These are phyloP conservation scores for Drosophila meridiana DNA, from an alignment of 2,888 invertebrate species.

Conservation along the genomic window DNA sequence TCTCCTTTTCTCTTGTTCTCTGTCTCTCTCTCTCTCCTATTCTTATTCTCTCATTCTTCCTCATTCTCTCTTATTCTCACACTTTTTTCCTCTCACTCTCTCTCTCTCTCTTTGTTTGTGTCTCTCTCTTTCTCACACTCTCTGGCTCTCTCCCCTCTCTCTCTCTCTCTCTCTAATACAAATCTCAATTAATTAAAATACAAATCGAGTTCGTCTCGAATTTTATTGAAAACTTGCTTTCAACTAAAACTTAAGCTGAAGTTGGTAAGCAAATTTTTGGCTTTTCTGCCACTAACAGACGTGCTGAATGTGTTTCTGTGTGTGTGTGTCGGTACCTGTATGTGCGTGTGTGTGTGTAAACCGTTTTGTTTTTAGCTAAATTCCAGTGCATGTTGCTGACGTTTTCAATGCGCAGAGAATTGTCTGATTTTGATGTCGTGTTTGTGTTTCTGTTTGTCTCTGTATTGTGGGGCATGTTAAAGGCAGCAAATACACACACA, in stretches of 20 bases:
- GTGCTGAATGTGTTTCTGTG: background rate
- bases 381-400: slow-evolving; percentile 29
- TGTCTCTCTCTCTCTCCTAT: background rate
- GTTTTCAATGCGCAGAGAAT: slow-evolving; percentile 31
- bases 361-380: background rate
- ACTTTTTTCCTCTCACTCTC: too few relatives aligned
- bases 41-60: background rate
- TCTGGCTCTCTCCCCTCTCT: background rate
- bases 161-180: background rate
- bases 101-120: too few relatives aligned
- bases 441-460: background rate
- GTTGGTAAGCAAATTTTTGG: slow-evolving; percentile 1
- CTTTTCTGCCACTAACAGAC: slow-evolving; percentile 3
- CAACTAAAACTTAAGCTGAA: slow-evolving; percentile 8
- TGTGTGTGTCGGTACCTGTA: background rate
- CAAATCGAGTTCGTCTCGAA: background rate
- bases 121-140: background rate
- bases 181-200: background rate
- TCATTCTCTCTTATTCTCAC: background rate
- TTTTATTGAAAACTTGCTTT: background rate
- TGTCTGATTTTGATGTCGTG: slow-evolving; percentile 15
- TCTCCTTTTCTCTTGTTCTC: background rate
- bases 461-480: slow-evolving; percentile 2
- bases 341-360: background rate
- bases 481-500: background rate